Evolutionary conservation across 2,113 vertebrate species (phyloP).

Genomic region (Ophthalmolycus amberensis): DNA sequence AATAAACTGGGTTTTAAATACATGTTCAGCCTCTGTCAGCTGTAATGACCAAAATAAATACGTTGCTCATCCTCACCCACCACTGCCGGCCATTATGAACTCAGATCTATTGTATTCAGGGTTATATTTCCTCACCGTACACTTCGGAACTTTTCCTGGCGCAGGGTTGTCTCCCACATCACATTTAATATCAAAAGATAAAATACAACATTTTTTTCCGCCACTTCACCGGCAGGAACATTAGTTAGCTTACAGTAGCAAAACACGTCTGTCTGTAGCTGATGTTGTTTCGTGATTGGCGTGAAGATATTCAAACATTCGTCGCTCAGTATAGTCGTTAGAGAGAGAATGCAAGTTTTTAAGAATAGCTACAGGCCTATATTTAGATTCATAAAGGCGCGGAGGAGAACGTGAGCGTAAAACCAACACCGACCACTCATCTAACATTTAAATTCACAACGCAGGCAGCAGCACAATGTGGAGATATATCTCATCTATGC

Average conservation of each 20-base stretch:
- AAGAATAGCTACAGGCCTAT: background rate
- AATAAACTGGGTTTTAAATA: background rate
- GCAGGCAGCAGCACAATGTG: background rate
- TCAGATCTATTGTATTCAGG: no score
- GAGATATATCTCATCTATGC: background rate
- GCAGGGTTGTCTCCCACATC: no score
- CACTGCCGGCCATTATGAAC: no score
- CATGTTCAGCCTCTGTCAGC: background rate
- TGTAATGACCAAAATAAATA: background rate
- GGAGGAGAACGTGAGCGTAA: background rate
- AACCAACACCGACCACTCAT: background rate
- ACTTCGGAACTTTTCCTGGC: background rate
- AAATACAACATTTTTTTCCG: background rate
- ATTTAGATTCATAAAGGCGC: background rate
- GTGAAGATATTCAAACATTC: no score
- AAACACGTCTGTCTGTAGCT: no score
- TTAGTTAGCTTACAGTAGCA: no score
- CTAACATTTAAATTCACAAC: background rate
- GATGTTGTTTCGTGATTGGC: no score
- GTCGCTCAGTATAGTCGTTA: no score
- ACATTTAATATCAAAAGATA: no score
- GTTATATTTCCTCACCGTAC: background rate
- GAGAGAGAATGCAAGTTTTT: no score
- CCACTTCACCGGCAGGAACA: background rate
- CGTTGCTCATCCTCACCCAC: no score